Conservation (phyloP, 2,113 vertebrate genomes). For the Tympanuchus pallidicinctus region DNA sequence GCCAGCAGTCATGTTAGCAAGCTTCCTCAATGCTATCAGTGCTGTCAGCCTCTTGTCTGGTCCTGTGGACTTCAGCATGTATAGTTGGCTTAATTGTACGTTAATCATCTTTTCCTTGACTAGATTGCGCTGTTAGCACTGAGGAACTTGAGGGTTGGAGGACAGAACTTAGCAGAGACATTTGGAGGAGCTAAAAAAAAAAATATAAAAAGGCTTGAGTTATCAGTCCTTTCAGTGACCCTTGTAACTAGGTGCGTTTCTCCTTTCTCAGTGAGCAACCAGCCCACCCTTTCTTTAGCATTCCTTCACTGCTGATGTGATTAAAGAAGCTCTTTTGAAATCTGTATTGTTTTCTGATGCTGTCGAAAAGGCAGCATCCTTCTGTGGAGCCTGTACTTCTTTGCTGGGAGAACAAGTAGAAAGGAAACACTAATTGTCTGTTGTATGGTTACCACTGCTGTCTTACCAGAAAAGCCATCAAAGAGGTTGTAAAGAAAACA, state of each 20-base stretch:
- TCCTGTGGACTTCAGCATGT: neutral
- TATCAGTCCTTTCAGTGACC: neutral
- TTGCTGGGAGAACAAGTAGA: neutral
- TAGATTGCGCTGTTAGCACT: neutral
- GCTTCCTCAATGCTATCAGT: neutral
- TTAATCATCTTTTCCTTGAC: neutral
- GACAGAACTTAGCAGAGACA: neutral
- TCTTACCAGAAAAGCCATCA: neutral
- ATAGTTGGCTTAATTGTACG: neutral
- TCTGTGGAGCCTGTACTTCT: neutral
- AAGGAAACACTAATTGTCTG: neutral
- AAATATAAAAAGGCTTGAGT: neutral
- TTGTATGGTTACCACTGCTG: neutral
- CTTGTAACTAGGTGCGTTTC: neutral
- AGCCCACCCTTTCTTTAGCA: fast-evolving
- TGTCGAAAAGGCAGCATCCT: neutral
- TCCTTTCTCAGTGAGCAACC: neutral
- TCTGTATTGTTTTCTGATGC: neutral
- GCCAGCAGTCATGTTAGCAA: neutral
- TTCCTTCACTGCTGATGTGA: neutral
- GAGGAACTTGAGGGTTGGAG: neutral
- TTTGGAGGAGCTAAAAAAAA: neutral
- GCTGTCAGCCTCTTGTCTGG: neutral
- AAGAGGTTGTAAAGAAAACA: neutral
- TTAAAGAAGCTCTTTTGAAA: neutral